These are phyloP conservation scores for Murina feae DNA, from an alignment of 2,113 vertebrate genomes.

Conservation along the genomic window DNA sequence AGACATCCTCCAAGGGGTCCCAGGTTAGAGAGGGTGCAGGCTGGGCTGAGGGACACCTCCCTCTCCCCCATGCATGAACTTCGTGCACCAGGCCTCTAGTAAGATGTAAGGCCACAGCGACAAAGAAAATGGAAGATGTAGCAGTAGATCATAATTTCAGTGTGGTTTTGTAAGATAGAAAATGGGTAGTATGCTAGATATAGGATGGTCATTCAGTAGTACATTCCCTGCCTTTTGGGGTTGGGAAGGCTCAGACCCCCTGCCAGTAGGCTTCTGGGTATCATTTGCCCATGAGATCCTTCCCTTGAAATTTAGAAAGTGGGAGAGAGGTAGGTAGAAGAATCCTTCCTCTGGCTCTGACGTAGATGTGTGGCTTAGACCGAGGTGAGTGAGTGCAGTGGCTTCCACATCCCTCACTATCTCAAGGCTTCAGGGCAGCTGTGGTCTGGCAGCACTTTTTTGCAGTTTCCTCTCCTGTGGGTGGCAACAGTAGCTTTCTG, in stretches of 20 bases:
- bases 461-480: not conserved
- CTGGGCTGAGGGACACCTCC: no score
- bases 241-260: not conserved
- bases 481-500: not conserved
- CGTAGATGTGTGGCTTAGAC: not conserved
- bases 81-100: no score
- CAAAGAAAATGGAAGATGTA: not conserved
- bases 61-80: no score
- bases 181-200: not conserved
- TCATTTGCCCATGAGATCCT: not conserved
- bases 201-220: not conserved
- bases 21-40: no score
- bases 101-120: not conserved
- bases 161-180: not conserved
- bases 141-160: not conserved
- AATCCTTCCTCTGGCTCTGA: not conserved
- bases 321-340: not conserved
- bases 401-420: not conserved
- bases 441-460: not conserved
- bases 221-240: not conserved
- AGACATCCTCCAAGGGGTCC: no score
- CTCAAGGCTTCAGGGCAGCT: not conserved
- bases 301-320: not conserved
- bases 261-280: not conserved
- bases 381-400: not conserved